Base-by-base conservation (phyloP, 2,888 invertebrate genomes). In the Stenotaenia linearis region DNA sequence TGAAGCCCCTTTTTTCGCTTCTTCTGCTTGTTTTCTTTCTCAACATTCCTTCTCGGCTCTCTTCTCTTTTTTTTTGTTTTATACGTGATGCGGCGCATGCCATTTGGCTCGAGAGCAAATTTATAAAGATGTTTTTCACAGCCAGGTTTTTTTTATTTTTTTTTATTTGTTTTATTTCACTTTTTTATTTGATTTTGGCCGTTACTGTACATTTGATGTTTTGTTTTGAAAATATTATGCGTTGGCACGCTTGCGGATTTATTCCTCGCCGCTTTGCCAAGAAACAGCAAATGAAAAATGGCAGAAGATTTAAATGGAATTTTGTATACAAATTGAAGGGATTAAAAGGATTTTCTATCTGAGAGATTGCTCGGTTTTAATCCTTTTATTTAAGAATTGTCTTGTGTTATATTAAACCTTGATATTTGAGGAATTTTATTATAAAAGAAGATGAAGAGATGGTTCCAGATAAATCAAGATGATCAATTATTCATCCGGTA, bases 81-180 rank as follows among this genome's bases (percentile, higher is more conserved):
- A 12, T 69, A 69, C 69, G 15, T 28, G 69, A 28, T 69, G 69
- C 25, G 69, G 69, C 69, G 69, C 50, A 1, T 69, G 69, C 69
- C 69, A 69, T 69, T 69, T 69, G 69, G 69, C 69, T 69, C n/a
- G 69, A 28, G 25, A 69, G 28, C 23, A 69, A 69, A 69, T 50
- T 50, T 50, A 69, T 28, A 69, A 69, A 69, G 69, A 6, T 28
- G 28, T 69, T 69, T 69, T 69, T 69, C 25, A 28, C 28, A 28
- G 69, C 28, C 25, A 28, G 28, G 9, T 50, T 18, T 18, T 45
- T 45, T 45, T 15, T 12, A 9, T n/a, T 45, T 45, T 45, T 45
- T 45, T 45, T 18, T n/a, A 45, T 45, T 45, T 45, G 4, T 45
- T 28, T 69, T 69, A 69, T 28, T 50, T 50, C 7, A 18, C 9